phyloP scores from a whole-genome alignment of 2,113 vertebrate species.

The Esox niger region DNA sequence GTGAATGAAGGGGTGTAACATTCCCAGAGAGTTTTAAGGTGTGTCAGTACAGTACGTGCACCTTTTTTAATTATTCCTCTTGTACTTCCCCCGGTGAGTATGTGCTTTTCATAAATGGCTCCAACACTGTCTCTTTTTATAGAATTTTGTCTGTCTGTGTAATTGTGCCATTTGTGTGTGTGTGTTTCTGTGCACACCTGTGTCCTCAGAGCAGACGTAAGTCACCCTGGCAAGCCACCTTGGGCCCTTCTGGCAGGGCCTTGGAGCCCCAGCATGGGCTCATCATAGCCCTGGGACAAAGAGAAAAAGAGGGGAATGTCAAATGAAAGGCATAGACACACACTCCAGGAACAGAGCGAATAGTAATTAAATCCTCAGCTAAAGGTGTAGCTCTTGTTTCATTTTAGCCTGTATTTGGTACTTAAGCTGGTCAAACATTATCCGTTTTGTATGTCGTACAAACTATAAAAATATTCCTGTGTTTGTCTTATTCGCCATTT shows the following conservation, averaged over 20 bases:
- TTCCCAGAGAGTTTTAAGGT: constrained; percentile 43
- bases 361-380: no score
- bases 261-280: constrained; percentile 60
- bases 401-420: no score
- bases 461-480: no score
- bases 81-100: background rate
- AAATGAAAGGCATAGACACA: constrained; percentile 62
- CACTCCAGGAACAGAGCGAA: constrained; percentile 7
- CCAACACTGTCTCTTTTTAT: constrained; percentile 9
- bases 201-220: constrained; percentile 50
- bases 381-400: no score
- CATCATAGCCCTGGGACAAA: constrained; percentile 52
- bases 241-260: constrained; percentile 52
- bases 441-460: no score
- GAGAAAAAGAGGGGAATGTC: constrained; percentile 58
- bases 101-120: background rate
- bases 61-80: background rate
- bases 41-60: constrained; percentile 20
- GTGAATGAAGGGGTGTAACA: constrained; percentile 42
- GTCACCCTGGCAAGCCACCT: constrained; percentile 67
- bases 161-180: constrained; percentile 14
- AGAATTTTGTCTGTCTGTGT: constrained; percentile 13
- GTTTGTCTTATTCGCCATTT: no score
- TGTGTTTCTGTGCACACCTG: constrained; percentile 20
- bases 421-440: no score